A percentile compares a stretch with the other conserved stretches of the same genome.
Evolutionary conservation across 1,140 invertebrate species (phyloP).

Genomic region (Drosophila sproati): DNA sequence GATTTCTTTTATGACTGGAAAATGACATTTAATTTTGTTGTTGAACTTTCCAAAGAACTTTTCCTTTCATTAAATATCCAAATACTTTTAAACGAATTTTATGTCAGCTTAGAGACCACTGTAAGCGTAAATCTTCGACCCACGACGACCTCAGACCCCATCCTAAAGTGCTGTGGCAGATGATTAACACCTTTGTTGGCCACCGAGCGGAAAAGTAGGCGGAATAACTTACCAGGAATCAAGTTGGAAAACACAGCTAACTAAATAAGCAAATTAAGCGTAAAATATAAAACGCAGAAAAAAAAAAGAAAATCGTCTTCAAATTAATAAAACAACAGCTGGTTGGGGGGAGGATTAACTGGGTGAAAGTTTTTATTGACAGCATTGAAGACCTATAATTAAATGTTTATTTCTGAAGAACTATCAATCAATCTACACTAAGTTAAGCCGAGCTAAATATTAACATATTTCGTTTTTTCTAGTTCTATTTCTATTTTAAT

Average conservation of each 20-base stretch:
- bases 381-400: neutral
- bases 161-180: slow-evolving; percentile 53
- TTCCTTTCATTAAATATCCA: too few relatives aligned
- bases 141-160: slow-evolving; percentile 11
- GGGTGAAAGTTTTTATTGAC: neutral
- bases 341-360: too few relatives aligned
- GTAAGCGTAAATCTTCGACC: slow-evolving; percentile 17
- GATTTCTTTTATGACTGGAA: too few relatives aligned
- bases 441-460: too few relatives aligned
- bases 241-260: slow-evolving; percentile 65
- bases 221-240: slow-evolving; percentile 35
- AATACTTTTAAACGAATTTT: neutral
- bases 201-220: neutral
- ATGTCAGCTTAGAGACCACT: slow-evolving; percentile 1
- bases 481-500: too few relatives aligned
- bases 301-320: slow-evolving; percentile 15
- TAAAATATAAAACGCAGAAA: slow-evolving; percentile 35
- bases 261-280: slow-evolving; percentile 62
- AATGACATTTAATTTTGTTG: too few relatives aligned
- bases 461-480: too few relatives aligned
- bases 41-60: too few relatives aligned
- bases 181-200: slow-evolving; percentile 57
- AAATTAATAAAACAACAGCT: too few relatives aligned
- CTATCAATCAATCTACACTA: too few relatives aligned
- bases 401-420: neutral